Evolutionary conservation across 35 echinoderm and acorn worm species (phyloP), one percentile per base, ranked within the genome.

Genomic region (Ophioderma brevispina): DNA sequence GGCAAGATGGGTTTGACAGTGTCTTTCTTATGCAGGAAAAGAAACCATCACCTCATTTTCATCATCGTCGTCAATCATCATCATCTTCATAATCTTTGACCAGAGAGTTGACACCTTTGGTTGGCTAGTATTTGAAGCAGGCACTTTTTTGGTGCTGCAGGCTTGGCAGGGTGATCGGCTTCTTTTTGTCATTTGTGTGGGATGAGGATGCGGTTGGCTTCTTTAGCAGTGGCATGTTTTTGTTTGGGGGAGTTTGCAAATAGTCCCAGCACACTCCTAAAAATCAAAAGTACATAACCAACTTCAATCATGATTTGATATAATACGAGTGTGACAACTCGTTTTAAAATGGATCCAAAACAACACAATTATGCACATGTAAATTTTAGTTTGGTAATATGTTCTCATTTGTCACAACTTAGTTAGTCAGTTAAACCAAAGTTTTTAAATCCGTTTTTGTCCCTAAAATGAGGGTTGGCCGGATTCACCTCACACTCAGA

Each of bases 171-270:
- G 39, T 63, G 80, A 64, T 82, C 41, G 23, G 39, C 32, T 92
- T 25, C 28, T 70, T 89, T 92, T 97, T 37, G 95, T 97, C 78
- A 85, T 28, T 92, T 92, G 80, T 97, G 82, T 5, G 95, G 95
- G 38, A 97, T 89, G 18, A 97, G 92, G 0, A 92, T 85, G 28
- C 95, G 90, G 76, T 97, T 94, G 42, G 92, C 49, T 90, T 94
- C 89, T 64, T 91, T 97, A 21, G 83, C 23, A n/a, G 80, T 77
- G 34, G 92, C 92, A 55, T 88, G 81, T 42, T 84, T 94, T 0
- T 92, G 95, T 75, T 97, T 78, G 21, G 95, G 95, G 14, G 94
- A 92, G 75, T 91, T 37, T 37, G 92, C 84, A 92, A 97, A 97
- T n/a, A 97, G 81, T 32, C 95, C 92, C 31, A 86, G 36, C 75